Conservation (phyloP, 53 echinoderm and acorn worm genomes). For the Echinarachnius parma region DNA sequence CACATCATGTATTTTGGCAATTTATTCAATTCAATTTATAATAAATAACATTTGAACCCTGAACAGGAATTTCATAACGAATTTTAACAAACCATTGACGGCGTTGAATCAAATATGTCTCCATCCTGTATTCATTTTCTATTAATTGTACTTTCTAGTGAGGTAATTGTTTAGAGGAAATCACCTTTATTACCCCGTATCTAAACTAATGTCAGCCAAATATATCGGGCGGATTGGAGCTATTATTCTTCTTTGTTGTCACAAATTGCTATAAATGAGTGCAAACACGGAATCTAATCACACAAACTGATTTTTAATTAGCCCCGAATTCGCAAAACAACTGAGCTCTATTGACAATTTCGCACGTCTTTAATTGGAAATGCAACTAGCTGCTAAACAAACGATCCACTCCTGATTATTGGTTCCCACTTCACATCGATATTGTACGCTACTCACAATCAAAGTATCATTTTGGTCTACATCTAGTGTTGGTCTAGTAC, state of each 20-base stretch:
- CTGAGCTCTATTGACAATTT: constrained; percentile 7
- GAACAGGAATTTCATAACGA: too few relatives aligned
- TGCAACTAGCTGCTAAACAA: background rate
- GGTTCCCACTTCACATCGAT: background rate
- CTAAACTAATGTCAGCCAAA: background rate
- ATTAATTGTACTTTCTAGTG: too few relatives aligned
- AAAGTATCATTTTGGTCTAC: background rate
- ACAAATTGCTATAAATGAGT: background rate
- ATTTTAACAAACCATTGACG: too few relatives aligned
- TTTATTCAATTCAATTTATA: too few relatives aligned
- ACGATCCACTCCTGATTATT: background rate
- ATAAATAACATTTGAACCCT: too few relatives aligned
- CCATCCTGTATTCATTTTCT: too few relatives aligned
- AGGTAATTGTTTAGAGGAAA: too few relatives aligned
- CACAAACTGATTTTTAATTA: constrained; percentile 12
- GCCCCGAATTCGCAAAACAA: background rate
- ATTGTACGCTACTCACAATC: background rate
- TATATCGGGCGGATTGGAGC: too few relatives aligned
- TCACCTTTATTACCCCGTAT: too few relatives aligned
- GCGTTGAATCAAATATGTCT: too few relatives aligned
- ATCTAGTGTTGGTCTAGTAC: too few relatives aligned
- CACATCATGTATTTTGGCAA: too few relatives aligned
- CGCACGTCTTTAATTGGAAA: constrained; percentile 27
- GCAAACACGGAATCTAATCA: constrained; percentile 22
- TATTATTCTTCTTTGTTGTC: constrained; percentile 9